Evolutionary conservation across 2,888 invertebrate species (phyloP).

Genomic region (Drosophila histrio): DNA sequence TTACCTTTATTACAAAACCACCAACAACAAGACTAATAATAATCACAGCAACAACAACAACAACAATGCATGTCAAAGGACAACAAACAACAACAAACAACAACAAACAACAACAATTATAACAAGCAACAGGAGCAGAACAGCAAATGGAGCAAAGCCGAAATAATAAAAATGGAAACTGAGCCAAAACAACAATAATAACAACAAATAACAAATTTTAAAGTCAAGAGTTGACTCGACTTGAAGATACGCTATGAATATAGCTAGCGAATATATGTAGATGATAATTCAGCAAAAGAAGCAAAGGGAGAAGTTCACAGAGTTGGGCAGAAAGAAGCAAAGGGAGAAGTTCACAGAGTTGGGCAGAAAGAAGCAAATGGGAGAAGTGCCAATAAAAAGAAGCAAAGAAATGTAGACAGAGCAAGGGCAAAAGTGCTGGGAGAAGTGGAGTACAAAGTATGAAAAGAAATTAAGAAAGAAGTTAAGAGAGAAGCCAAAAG

Average conservation of each 20-base stretch:
- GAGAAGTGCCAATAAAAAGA: too few relatives aligned
- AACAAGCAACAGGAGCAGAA: conserved; percentile 41
- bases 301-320: background rate
- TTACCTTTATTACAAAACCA: conserved; percentile 72
- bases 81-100: conserved; percentile 28
- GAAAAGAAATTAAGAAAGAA: too few relatives aligned
- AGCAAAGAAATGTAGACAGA: too few relatives aligned
- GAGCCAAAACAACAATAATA: background rate
- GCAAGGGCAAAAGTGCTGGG: too few relatives aligned
- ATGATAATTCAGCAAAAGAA: background rate
- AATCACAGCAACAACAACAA: conserved; percentile 25
- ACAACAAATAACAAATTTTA: background rate
- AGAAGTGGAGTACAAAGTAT: too few relatives aligned
- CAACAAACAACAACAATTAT: conserved; percentile 43
- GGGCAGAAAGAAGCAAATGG: too few relatives aligned
- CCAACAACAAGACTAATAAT: conserved; percentile 40
- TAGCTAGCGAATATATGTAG: background rate
- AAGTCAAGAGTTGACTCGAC: background rate
- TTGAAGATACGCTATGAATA: conserved; percentile 9
- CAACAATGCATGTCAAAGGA: conserved; percentile 57
- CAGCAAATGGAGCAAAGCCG: conserved; percentile 39
- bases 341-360: background rate
- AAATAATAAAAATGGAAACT: conserved; percentile 1
- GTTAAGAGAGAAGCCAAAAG: too few relatives aligned
- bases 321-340: background rate